Evolutionary conservation across 2,113 vertebrate species (phyloP).

Genomic region (Oenanthe melanoleuca): DNA sequence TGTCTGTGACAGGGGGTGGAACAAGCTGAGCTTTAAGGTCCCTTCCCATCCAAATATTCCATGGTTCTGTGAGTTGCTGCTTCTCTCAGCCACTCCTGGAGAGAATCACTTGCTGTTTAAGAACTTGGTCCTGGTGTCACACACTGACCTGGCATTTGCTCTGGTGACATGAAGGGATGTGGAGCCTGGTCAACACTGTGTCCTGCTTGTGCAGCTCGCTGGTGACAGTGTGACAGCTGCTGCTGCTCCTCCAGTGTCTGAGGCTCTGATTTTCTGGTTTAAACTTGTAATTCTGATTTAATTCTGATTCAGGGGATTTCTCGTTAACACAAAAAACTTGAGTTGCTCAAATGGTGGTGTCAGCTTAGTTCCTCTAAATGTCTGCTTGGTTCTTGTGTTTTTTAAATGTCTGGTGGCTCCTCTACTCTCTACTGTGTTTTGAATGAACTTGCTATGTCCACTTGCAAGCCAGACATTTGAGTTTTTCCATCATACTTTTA

Average conservation of each 20-base stretch:
- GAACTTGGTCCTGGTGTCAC: background rate
- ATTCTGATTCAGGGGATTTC: background rate
- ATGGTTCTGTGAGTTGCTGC: background rate
- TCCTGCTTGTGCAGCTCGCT: background rate
- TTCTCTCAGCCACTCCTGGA: background rate
- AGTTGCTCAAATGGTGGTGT: background rate
- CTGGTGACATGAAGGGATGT: fast-evolving
- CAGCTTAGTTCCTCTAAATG: background rate
- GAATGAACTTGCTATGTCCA: background rate
- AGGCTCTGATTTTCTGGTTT: background rate
- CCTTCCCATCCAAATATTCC: background rate
- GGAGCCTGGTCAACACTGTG: fast-evolving
- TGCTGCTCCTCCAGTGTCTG: background rate
- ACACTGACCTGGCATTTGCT: background rate
- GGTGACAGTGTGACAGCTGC: background rate
- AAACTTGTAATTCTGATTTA: background rate
- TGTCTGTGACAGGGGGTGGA: background rate
- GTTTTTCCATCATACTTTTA: background rate
- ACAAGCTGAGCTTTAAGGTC: background rate
- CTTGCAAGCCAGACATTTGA: background rate
- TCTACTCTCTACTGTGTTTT: background rate
- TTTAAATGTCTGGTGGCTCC: background rate
- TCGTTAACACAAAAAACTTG: background rate
- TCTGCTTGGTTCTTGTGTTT: background rate
- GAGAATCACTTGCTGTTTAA: background rate